These are phyloP conservation scores for Malacoraja senta DNA, from an alignment of 2,797 vertebrate species.

Conservation along the genomic window DNA sequence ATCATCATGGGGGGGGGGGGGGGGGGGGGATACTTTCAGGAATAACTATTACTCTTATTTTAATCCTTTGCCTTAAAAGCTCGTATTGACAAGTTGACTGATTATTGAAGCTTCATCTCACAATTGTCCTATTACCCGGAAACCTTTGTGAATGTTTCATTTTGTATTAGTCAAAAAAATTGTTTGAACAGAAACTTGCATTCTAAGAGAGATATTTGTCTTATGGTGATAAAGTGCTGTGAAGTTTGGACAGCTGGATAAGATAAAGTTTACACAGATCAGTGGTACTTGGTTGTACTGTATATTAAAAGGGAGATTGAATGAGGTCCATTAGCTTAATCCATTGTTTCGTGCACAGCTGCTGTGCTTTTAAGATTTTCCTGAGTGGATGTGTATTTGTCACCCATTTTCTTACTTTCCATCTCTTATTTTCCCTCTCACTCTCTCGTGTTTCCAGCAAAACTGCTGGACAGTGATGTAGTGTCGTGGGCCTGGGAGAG, in stretches of 20 bases:
- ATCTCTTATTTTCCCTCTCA: not conserved
- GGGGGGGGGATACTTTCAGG: not conserved
- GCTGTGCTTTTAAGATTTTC: not conserved
- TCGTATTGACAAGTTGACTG: not conserved
- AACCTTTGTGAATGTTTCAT: not conserved
- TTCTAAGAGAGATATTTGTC: not conserved
- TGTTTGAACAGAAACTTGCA: not conserved
- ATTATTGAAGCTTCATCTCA: not conserved
- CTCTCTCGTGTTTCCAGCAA: not conserved
- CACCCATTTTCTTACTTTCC: not conserved
- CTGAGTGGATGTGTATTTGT: not conserved
- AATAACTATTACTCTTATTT: not conserved
- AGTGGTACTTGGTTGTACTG: not conserved
- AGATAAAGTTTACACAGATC: not conserved
- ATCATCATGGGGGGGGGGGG: not conserved
- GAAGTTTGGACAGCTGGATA: conserved; percentile 25
- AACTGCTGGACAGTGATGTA: too few species aligned
- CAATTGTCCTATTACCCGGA: not conserved
- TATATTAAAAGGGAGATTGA: not conserved
- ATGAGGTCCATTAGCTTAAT: not conserved
- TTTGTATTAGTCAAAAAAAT: not conserved
- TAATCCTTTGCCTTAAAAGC: not conserved
- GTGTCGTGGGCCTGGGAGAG: too few species aligned
- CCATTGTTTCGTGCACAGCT: not conserved
- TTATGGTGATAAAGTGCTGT: not conserved